Percentiles rank a stretch among this genome's conserved stretches.
phyloP scores from a whole-genome alignment of 1,140 invertebrate species.

The Sminthurinus signatus region DNA sequence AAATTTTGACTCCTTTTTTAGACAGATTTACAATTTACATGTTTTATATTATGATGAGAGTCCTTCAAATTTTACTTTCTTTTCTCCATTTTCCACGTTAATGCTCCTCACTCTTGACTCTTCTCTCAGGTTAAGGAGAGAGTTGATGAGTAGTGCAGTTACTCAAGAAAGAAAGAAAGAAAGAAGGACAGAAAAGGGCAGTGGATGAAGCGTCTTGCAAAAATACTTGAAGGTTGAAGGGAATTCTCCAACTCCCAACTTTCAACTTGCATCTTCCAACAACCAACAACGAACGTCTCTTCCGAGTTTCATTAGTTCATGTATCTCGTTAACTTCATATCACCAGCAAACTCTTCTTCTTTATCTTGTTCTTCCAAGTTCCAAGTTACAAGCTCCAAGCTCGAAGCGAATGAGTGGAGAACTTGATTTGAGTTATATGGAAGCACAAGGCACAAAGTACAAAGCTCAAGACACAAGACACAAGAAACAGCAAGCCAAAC shows the following conservation, averaged over 20 bases:
- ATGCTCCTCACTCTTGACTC: too few relatives aligned
- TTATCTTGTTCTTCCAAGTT: background rate
- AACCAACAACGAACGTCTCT: background rate
- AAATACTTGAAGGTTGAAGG: conserved; percentile 14
- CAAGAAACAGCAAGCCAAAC: too few relatives aligned
- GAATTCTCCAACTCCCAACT: conserved; percentile 2
- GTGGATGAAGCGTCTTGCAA: conserved; percentile 9
- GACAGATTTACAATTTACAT: too few relatives aligned
- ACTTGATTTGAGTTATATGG: conserved; percentile 24
- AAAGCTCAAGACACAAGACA: too few relatives aligned
- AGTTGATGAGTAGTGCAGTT: too few relatives aligned
- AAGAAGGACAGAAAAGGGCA: too few relatives aligned
- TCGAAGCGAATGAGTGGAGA: conserved; percentile 5
- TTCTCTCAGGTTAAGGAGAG: too few relatives aligned
- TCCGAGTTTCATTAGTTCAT: conserved; percentile 28
- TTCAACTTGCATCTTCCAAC: background rate
- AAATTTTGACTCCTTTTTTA: too few relatives aligned
- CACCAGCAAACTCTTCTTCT: background rate
- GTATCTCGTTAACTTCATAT: conserved; percentile 35
- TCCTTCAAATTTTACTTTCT: too few relatives aligned
- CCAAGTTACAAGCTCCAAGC: background rate
- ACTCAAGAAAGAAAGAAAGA: background rate
- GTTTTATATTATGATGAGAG: too few relatives aligned
- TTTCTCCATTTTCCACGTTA: too few relatives aligned
- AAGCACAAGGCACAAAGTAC: too few relatives aligned